A percentile compares a stretch with the other conserved stretches of the same genome.
phyloP scores from a whole-genome alignment of 2,888 invertebrate genomes.

The Lasioglossum villosulum region DNA sequence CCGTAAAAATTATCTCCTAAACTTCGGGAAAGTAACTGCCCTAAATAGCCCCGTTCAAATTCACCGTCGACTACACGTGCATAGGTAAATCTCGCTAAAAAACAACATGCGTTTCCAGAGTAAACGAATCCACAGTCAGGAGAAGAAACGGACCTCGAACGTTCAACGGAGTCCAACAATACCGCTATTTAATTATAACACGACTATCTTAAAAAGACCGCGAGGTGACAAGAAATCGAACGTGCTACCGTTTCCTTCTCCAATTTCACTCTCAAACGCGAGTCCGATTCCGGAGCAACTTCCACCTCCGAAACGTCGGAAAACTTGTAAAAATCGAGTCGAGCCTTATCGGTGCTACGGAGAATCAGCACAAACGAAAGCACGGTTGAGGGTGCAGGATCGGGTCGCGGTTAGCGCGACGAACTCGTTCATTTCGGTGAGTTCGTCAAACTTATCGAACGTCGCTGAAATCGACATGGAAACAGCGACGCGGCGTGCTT shows the following conservation, averaged over 20 bases:
- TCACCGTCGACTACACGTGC: too few relatives aligned
- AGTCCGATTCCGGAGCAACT: background rate
- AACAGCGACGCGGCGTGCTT: background rate
- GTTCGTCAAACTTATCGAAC: background rate
- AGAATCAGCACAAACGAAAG: background rate
- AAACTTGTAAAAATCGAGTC: background rate
- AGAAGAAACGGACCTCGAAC: background rate
- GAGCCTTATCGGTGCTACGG: background rate
- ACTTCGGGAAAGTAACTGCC: too few relatives aligned
- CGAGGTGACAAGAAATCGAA: background rate
- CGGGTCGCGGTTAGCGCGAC: background rate
- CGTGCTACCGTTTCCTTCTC: slow-evolving; percentile 28
- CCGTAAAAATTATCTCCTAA: too few relatives aligned
- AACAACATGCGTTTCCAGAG: slow-evolving; percentile 25
- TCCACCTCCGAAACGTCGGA: background rate
- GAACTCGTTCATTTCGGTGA: background rate
- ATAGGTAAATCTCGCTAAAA: background rate
- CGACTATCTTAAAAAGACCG: background rate
- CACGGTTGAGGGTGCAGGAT: background rate
- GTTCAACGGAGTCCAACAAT: background rate
- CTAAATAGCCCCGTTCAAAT: background rate
- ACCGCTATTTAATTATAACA: background rate
- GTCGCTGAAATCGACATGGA: background rate
- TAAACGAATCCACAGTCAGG: too few relatives aligned
- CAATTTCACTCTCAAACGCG: background rate